Evolutionary conservation across 2,888 invertebrate species (phyloP).

Genomic region (Sicus ferrugineus): DNA sequence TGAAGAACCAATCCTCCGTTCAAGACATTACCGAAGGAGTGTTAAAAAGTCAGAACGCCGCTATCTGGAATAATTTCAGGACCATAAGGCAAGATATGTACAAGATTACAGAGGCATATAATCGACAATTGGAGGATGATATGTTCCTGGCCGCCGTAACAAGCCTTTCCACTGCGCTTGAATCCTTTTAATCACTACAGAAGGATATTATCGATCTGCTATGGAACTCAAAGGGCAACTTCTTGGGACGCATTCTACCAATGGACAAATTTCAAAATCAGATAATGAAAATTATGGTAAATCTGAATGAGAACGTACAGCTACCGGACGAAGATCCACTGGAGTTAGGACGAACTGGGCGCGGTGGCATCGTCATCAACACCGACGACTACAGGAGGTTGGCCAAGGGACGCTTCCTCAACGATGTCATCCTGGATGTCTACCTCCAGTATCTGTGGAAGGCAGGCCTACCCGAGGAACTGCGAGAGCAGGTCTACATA

Average conservation of each 20-base stretch:
- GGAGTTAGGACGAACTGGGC: not conserved
- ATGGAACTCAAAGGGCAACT: not conserved
- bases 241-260: not conserved
- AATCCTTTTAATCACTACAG: not conserved
- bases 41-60: not conserved
- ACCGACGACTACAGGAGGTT: not conserved
- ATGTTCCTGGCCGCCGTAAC: not conserved
- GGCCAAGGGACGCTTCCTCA: no score
- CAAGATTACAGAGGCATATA: not conserved
- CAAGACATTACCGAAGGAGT: not conserved
- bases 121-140: not conserved
- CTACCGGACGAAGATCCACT: not conserved
- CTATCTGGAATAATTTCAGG: not conserved
- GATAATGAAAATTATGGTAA: not conserved
- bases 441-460: no score
- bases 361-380: no score
- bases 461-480: no score
- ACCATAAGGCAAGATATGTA: not conserved
- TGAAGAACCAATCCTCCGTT: conserved; percentile 3
- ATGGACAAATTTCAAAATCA: not conserved
- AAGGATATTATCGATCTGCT: not conserved
- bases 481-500: no score
- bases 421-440: no score
- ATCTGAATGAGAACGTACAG: not conserved
- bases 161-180: not conserved